Percentiles rank a stretch among this genome's conserved stretches.
Evolutionary conservation across 1,140 invertebrate species (phyloP).

Genomic region (Caerostris extrusa): DNA sequence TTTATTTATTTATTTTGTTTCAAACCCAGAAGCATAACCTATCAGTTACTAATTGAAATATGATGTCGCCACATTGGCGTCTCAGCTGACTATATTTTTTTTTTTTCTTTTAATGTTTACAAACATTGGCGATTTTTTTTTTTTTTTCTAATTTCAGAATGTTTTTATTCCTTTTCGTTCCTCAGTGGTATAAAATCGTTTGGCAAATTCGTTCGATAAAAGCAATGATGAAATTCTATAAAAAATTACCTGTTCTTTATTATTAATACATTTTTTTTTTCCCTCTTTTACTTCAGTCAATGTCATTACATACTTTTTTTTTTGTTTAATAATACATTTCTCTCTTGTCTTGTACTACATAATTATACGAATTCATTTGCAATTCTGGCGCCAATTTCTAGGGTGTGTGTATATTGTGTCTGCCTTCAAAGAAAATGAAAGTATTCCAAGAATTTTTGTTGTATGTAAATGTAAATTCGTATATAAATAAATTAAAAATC

Average conservation of each 20-base stretch:
- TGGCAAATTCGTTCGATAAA: neutral
- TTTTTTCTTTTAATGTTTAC: slow-evolving; percentile 63
- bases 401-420: slow-evolving; percentile 2
- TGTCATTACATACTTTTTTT: neutral
- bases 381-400: slow-evolving; percentile 25
- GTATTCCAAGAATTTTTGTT: slow-evolving; percentile 5
- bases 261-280: neutral
- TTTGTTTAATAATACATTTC: neutral
- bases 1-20: neutral
- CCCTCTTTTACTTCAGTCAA: neutral
- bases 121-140: slow-evolving; percentile 57
- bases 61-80: slow-evolving; percentile 54
- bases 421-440: neutral
- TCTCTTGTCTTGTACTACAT: neutral
- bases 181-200: neutral
- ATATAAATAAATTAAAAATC: no score
- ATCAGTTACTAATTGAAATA: slow-evolving; percentile 69
- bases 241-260: slow-evolving; percentile 26
- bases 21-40: slow-evolving; percentile 48
- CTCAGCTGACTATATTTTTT: neutral
- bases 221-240: neutral
- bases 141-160: neutral
- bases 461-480: no score
- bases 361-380: neutral
- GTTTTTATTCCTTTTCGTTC: neutral